phyloP scores from a whole-genome alignment of 2,797 vertebrate species.

The Myotis myotis region DNA sequence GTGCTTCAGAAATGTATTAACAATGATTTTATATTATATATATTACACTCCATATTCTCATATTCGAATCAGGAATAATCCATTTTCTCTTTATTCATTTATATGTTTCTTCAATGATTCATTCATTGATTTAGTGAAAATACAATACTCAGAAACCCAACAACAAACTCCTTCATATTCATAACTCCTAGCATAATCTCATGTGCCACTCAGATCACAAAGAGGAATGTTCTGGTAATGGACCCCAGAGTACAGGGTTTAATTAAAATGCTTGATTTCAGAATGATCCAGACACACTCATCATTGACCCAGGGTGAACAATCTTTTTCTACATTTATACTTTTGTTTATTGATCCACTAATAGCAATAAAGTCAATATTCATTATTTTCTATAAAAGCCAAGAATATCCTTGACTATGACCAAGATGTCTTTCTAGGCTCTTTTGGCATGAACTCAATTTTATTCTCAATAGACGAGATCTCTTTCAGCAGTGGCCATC shows the following conservation, averaged over 20 bases:
- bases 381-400: neutral
- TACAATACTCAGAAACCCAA: neutral
- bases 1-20: neutral
- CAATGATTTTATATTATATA: neutral
- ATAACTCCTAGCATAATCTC: neutral
- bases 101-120: neutral
- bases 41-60: neutral
- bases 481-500: neutral
- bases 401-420: neutral
- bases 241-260: constrained; percentile 61
- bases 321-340: neutral
- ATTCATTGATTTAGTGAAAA: neutral
- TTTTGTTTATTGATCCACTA: constrained; percentile 25
- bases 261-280: constrained; percentile 65
- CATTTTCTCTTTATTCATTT: neutral
- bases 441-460: neutral
- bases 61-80: neutral
- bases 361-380: neutral
- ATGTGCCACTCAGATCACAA: neutral
- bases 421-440: neutral
- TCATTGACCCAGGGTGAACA: constrained; percentile 44
- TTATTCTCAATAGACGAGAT: accelerated
- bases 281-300: constrained; percentile 58
- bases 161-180: neutral
- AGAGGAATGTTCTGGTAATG: neutral